These are phyloP conservation scores for Anticlea derivata DNA, from an alignment of 2,888 invertebrate species.

Conservation along the genomic window DNA sequence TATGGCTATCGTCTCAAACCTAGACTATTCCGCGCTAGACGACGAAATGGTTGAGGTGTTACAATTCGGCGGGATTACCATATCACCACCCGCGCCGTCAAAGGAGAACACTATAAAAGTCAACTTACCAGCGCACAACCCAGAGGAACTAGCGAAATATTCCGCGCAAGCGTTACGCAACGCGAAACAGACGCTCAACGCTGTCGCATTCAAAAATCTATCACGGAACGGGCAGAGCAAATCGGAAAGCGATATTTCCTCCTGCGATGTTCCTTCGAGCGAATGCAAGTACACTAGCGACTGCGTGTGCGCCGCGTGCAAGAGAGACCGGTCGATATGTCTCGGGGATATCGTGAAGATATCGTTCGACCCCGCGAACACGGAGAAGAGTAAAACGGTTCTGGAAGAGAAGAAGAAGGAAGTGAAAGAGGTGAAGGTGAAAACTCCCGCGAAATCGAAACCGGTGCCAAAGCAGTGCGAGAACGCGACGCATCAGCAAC, in stretches of 20 bases:
- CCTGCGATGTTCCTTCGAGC: constrained; percentile 66
- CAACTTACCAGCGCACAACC: constrained; percentile 42
- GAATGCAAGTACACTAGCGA: constrained; percentile 77
- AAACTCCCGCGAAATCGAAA: constrained; percentile 51
- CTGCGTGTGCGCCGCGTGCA: constrained; percentile 64
- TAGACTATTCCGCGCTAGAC: constrained; percentile 67
- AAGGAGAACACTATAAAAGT: constrained; percentile 40
- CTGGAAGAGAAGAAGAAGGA: constrained; percentile 51
- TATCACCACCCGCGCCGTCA: constrained; percentile 3
- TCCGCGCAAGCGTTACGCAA: constrained; percentile 70
- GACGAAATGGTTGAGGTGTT: constrained; percentile 61
- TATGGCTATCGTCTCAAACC: constrained; percentile 67
- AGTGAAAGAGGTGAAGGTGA: constrained; percentile 32
- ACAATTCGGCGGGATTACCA: constrained; percentile 12
- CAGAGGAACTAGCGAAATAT: constrained; percentile 68
- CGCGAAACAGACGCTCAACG: constrained; percentile 70
- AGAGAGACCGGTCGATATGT: constrained; percentile 52
- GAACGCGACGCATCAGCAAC: constrained; percentile 69
- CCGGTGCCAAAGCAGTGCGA: constrained; percentile 65
- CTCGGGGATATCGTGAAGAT: constrained; percentile 61
- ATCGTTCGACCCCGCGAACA: constrained; percentile 51
- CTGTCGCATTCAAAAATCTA: constrained; percentile 68
- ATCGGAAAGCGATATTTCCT: constrained; percentile 59
- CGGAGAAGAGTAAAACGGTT: constrained; percentile 40
- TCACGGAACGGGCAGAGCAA: constrained; percentile 64